phyloP scores from a whole-genome alignment of 1,140 invertebrate species.

The Palaemon carinicauda region DNA sequence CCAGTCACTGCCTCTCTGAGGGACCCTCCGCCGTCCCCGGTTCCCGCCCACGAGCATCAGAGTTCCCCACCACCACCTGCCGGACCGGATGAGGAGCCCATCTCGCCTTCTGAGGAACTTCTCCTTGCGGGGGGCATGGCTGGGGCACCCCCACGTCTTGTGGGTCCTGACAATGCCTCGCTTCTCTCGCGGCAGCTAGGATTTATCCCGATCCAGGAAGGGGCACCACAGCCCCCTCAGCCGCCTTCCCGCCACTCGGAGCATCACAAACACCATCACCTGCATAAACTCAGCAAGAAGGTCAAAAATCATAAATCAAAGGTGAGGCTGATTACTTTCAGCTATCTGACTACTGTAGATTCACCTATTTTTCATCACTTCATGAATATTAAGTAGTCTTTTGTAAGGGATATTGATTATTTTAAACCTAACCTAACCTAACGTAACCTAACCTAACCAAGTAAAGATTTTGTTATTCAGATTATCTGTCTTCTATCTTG shows the following conservation, averaged over 20 bases:
- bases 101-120: not conserved
- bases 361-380: too few relatives aligned
- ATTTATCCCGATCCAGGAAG: constrained; percentile 56
- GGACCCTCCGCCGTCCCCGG: constrained; percentile 57
- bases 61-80: constrained; percentile 44
- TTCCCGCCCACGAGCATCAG: constrained; percentile 36
- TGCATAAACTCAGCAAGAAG: constrained; percentile 57
- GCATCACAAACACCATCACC: constrained; percentile 50
- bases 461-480: too few relatives aligned
- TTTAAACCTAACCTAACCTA: too few relatives aligned
- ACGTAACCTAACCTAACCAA: too few relatives aligned
- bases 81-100: not conserved
- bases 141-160: constrained; percentile 32
- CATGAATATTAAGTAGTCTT: too few relatives aligned
- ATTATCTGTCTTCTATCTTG: not conserved
- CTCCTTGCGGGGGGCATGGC: not conserved
- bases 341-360: not conserved
- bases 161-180: constrained; percentile 54
- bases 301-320: constrained; percentile 52
- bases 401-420: too few relatives aligned
- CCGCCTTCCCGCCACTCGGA: constrained; percentile 3
- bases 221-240: constrained; percentile 47
- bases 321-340: not conserved
- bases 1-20: constrained; percentile 45
- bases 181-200: constrained; percentile 52